A percentile compares a stretch with the other conserved stretches of the same genome.
phyloP scores from a whole-genome alignment of 1,140 invertebrate species.

The Frieseomelitta varia region DNA sequence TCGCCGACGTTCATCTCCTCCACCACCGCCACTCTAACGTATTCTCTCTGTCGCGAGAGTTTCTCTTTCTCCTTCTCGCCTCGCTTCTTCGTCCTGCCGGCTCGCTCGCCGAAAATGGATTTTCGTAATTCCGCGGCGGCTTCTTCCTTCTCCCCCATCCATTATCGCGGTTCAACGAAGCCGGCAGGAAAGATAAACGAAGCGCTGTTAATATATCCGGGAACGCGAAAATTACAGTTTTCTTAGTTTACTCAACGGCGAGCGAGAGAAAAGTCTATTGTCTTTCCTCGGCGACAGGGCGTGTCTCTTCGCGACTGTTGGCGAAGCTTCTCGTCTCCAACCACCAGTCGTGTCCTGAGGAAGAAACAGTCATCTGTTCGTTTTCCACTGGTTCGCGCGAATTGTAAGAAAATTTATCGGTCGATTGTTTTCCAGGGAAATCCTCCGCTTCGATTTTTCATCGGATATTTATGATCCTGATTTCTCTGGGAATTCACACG shows the following conservation, averaged over 20 bases:
- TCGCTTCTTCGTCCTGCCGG: neutral
- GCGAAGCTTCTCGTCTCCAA: neutral
- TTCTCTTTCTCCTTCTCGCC: neutral
- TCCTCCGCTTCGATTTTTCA: too few relatives aligned
- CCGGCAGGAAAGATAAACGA: constrained; percentile 40
- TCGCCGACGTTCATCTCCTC: neutral
- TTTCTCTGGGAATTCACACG: too few relatives aligned
- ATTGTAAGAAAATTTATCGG: neutral
- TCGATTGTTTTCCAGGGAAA: too few relatives aligned
- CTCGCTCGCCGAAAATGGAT: neutral
- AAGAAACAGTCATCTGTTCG: neutral
- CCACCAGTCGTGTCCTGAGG: neutral
- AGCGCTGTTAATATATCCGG: constrained; percentile 35
- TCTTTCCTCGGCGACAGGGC: constrained; percentile 21
- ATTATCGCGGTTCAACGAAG: constrained; percentile 29
- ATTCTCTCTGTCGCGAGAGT: neutral
- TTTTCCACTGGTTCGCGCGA: too few relatives aligned
- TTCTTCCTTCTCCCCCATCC: constrained; percentile 7
- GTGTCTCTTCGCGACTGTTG: constrained; percentile 34
- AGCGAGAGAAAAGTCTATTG: constrained; percentile 28
- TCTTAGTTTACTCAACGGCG: constrained; percentile 23
- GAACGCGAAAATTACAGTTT: constrained; percentile 39
- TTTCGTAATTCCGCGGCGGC: constrained; percentile 11
- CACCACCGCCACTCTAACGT: too few relatives aligned
- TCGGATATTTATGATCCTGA: too few relatives aligned